Evolutionary conservation across 2,797 vertebrate species (phyloP).

Genomic region (Otolemur crassicaudatus): DNA sequence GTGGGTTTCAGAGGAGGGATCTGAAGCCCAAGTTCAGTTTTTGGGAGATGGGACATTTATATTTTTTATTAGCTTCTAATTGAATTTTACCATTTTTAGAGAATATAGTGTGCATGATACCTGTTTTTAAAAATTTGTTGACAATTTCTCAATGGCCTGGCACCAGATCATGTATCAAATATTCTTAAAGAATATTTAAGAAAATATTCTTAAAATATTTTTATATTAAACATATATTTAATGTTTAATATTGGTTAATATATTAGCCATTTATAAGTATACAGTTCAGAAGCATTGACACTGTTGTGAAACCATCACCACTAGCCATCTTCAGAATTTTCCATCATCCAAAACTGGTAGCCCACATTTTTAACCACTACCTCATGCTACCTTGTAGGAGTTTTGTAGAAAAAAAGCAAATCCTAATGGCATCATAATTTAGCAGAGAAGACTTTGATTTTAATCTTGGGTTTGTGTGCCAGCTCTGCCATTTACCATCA

Average conservation of each 20-base stretch:
- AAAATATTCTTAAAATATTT: neutral
- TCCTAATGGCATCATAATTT: accelerated
- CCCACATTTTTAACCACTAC: accelerated
- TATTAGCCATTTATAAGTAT: neutral
- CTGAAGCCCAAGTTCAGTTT: neutral
- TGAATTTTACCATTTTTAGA: neutral
- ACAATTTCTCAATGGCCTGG: neutral
- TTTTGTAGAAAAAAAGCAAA: neutral
- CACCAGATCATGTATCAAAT: neutral
- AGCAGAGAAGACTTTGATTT: neutral
- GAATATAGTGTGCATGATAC: neutral
- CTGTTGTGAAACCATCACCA: accelerated
- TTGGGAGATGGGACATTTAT: neutral
- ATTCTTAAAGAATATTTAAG: no score
- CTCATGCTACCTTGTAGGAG: neutral
- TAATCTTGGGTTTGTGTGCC: neutral
- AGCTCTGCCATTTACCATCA: neutral
- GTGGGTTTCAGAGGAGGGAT: neutral
- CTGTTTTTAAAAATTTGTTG: neutral
- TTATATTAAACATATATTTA: neutral
- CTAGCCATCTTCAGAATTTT: neutral
- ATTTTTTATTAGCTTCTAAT: neutral
- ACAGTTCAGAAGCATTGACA: neutral
- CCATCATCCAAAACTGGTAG: neutral
- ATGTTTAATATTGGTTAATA: neutral